Base-by-base conservation (phyloP, 2,888 invertebrate genomes). In the Diaprepes abbreviatus region DNA sequence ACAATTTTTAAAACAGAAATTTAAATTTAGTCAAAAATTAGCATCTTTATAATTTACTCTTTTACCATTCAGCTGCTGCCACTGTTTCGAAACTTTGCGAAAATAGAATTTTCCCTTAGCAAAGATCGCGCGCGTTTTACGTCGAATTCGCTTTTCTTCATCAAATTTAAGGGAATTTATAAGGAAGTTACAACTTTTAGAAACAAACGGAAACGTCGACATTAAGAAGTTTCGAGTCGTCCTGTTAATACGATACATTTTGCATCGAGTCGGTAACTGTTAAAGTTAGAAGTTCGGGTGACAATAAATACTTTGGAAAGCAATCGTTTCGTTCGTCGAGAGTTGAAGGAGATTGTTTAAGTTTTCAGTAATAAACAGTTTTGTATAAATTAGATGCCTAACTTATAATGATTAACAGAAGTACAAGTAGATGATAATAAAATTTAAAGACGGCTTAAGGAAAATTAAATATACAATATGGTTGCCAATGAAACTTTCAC, bases 251-350 rank as follows among this genome's bases (percentile, higher is more conserved):
- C 55, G 64, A 64, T 64, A 52, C 28, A 43, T 64, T 64, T 55
- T 64, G 64, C 64, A 55, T 64, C 35, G 24, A 55, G 38, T 64
- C 45, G 64, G 45, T 35, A 55, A 64, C 28, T 31, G 40, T 21
- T 16, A 24, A 54, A 54, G 38, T 63, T 38, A 17, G 31, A 55
- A 64, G 64, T 55, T 28, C 45, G 21, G 55, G 54, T 64, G 31
- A 64, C 64, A 64, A 64, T 64, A 64, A 64, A 64, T 64, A 64
- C 55, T 64, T 64, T n/a, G 17, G 43, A 35, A 50, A 14, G 28
- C 6, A 50, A 28, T 28, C 43, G 45, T 21, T 45, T 21, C 16
- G 12, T 50, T 7, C 48, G 1, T 54, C 7, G n/a, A 21, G 17
- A 60, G 12, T 52, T 33, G 9, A 17, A 28, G 28, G 24, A n/a